phyloP scores from a whole-genome alignment of 2,888 invertebrate species.

The Rambutsinella grinnellia region DNA sequence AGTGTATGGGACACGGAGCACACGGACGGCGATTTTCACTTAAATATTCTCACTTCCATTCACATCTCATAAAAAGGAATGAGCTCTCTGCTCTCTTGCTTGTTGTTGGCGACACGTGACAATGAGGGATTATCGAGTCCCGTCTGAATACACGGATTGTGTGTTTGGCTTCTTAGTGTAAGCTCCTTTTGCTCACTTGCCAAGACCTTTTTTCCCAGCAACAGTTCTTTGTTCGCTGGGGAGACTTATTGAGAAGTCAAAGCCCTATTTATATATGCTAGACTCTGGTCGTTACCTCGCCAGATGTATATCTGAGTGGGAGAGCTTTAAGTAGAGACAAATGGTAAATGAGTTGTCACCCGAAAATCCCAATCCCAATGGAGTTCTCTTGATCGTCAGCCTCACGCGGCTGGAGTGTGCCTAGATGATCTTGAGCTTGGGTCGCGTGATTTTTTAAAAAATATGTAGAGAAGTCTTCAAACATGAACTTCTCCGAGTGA shows the following conservation, averaged over 20 bases:
- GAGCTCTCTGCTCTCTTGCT: not conserved
- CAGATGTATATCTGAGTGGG: constrained; percentile 12
- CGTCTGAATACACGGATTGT: not conserved
- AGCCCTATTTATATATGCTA: constrained; percentile 17
- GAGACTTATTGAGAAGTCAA: not conserved
- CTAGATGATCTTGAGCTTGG: not conserved
- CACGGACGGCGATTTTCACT: not conserved
- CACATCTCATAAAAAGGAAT: constrained; percentile 18
- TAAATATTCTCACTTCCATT: not conserved
- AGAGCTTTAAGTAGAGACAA: constrained; percentile 1
- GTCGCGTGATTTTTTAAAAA: too few relatives aligned
- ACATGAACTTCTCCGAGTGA: not conserved
- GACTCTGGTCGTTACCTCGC: constrained; percentile 32
- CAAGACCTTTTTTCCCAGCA: constrained; percentile 13
- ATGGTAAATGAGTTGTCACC: constrained; percentile 42
- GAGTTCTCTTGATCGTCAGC: constrained; percentile 7
- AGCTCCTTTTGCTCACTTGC: constrained; percentile 17
- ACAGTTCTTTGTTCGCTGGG: not conserved
- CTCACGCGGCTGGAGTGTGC: not conserved
- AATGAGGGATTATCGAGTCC: constrained; percentile 40
- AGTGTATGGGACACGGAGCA: too few relatives aligned
- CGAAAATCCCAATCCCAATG: constrained; percentile 15
- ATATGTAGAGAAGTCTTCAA: too few relatives aligned
- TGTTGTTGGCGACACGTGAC: constrained; percentile 31
- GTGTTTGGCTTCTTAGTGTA: not conserved